These are phyloP conservation scores for Podarcis muralis DNA, from an alignment of 2,113 vertebrate species.

Conservation along the genomic window DNA sequence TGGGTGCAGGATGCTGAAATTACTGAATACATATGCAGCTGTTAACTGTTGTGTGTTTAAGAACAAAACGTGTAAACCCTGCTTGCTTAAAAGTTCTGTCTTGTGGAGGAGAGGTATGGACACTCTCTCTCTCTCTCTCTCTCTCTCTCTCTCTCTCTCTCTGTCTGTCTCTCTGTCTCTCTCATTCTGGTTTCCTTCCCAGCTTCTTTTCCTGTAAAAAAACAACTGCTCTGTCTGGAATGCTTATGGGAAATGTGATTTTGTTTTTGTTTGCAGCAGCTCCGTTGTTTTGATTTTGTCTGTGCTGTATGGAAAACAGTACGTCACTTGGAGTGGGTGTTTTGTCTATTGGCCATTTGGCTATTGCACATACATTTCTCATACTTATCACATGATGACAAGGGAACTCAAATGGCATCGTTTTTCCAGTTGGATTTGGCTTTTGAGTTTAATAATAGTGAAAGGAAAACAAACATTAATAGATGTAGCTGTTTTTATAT, in stretches of 20 bases:
- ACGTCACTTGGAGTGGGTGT: slow-evolving; percentile 85
- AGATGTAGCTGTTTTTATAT: slow-evolving; percentile 76
- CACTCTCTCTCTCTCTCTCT: slow-evolving; percentile 10
- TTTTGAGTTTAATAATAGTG: slow-evolving; percentile 80
- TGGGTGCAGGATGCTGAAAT: slow-evolving; percentile 49
- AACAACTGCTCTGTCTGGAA: slow-evolving; percentile 80
- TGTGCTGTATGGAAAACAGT: slow-evolving; percentile 86
- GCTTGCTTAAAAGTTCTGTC: slow-evolving; percentile 41
- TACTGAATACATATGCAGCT: slow-evolving; percentile 47
- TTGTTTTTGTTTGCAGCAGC: slow-evolving; percentile 87
- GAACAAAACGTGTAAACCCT: slow-evolving; percentile 37
- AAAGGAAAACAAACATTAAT: slow-evolving; percentile 80
- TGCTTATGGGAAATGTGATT: slow-evolving; percentile 87
- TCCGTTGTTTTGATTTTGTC: slow-evolving; percentile 89
- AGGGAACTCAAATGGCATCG: slow-evolving; percentile 78
- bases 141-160: not conserved
- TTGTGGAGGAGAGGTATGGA: slow-evolving; percentile 66
- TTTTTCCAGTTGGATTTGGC: slow-evolving; percentile 80
- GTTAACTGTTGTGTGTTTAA: slow-evolving; percentile 54
- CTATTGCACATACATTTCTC: slow-evolving; percentile 83
- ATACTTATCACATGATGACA: slow-evolving; percentile 84
- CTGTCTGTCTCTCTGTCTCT: not conserved
- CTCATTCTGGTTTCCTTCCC: slow-evolving; percentile 76
- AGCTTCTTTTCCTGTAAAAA: slow-evolving; percentile 80
- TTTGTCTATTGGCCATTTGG: slow-evolving; percentile 86